These are phyloP conservation scores for Gallinago undulata DNA, from an alignment of 2,113 vertebrate genomes.

Conservation along the genomic window DNA sequence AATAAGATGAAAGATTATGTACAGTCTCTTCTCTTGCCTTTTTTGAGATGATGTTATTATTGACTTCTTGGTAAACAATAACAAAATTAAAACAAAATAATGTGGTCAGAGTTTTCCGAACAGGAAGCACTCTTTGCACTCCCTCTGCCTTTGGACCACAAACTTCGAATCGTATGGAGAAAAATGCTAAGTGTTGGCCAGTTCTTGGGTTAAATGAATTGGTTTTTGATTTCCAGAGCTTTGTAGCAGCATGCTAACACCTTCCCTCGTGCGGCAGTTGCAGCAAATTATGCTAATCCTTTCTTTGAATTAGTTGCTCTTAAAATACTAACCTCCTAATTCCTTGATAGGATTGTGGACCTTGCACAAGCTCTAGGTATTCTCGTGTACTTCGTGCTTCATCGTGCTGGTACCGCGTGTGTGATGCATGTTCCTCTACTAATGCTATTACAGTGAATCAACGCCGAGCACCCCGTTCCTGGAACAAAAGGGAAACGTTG, in stretches of 20 bases:
- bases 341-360: slow-evolving; percentile 25
- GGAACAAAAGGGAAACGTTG: background rate
- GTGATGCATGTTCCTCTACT: background rate
- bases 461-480: background rate
- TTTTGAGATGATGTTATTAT: slow-evolving; percentile 16
- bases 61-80: slow-evolving; percentile 10
- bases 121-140: background rate
- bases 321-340: slow-evolving; percentile 62
- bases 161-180: background rate
- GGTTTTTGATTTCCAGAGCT: slow-evolving; percentile 67
- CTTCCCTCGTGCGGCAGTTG: background rate
- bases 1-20: background rate
- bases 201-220: slow-evolving; percentile 72
- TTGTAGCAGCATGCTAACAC: slow-evolving; percentile 43
- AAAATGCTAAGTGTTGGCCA: slow-evolving; percentile 23
- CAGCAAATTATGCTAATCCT: slow-evolving; percentile 16
- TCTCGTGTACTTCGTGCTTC: background rate
- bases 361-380: background rate
- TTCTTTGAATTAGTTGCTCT: background rate
- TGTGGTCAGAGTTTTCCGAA: background rate
- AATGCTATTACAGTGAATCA: background rate
- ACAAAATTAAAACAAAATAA: slow-evolving; percentile 12
- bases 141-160: slow-evolving; percentile 2
- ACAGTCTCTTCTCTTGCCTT: background rate
- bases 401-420: background rate